Base-by-base conservation (phyloP, 1,140 invertebrate species). In the Eriocheir sinensis region DNA sequence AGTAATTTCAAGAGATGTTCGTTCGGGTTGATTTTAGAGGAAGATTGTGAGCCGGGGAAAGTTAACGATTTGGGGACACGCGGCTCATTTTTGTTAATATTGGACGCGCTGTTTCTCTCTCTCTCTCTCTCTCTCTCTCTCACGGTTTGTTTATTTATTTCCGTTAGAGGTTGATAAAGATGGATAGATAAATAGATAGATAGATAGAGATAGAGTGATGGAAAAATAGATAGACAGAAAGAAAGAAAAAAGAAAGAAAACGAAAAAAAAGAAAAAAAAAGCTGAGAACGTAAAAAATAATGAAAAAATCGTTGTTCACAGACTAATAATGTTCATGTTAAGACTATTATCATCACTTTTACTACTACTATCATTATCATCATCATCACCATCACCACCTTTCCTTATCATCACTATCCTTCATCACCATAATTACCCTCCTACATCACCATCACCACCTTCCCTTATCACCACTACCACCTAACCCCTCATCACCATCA, bases 1-100 rank as follows among this genome's bases (percentile, higher is more conserved):
- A 40, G 92, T 72, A 93, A 93, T 93, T 93, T 88, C 88, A 86
- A 86, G 92, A 93, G 92, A 93, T 93, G 92, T 89, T 93, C 83
- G 53, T 38, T 40, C 92, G 83, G 85, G 92, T 79, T 93, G 92
- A 93, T 93, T 93, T 93, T 93, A 93, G 79, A 88, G 92, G 72
- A 85, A 93, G 92, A 93, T 93, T 93, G 92, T 85, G 38, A 93
- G 92, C 72, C 30, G 17, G 27, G 2, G 15, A 60, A 90, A 88
- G 83, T 89, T 93, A 53, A 60, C 92, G 48, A 72, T 93, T 83
- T 88, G 91, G 32, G n/a, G 89, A 80, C 53, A 32, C 53, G 8
- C 4, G 44, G 44, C 44, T 48, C 4, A 48, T 48, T 48, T 48
- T 48, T 48, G 15, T 15, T 48, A n/a, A 48, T 48, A 48, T n/a